phyloP scores from a whole-genome alignment of 2,888 invertebrate genomes.

The Drosophila mimica region DNA sequence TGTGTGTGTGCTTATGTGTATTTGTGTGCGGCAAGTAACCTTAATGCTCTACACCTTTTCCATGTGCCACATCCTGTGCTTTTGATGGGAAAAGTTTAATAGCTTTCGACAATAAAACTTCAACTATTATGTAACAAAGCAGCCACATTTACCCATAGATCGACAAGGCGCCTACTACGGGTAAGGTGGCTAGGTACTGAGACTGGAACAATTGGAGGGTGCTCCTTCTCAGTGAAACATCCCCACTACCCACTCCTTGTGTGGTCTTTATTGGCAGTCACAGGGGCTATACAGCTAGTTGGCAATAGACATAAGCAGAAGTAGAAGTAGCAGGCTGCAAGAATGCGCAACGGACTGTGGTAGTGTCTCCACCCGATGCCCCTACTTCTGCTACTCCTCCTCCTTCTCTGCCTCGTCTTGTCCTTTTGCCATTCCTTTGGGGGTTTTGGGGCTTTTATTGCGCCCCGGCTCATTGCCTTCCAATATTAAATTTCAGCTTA shows the following conservation, averaged over 20 bases:
- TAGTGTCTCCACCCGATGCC: constrained; percentile 1
- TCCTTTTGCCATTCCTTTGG: constrained; percentile 34
- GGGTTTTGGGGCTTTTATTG: constrained; percentile 72
- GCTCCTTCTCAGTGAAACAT: not conserved
- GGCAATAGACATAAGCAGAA: constrained; percentile 43
- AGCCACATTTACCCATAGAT: constrained; percentile 71
- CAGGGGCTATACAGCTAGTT: constrained; percentile 43
- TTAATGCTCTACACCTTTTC: constrained; percentile 74
- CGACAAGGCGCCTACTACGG: constrained; percentile 32
- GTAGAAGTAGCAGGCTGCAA: constrained; percentile 16
- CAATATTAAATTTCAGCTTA: constrained; percentile 78
- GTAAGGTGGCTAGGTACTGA: constrained; percentile 3
- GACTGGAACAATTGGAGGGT: constrained; percentile 14
- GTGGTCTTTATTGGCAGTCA: constrained; percentile 64
- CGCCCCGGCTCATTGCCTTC: constrained; percentile 76
- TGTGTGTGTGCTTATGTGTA: not conserved
- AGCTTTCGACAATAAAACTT: constrained; percentile 82
- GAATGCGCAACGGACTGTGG: constrained; percentile 28
- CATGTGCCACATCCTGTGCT: constrained; percentile 69
- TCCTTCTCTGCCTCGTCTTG: not conserved
- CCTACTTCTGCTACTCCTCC: not conserved
- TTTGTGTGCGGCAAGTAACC: constrained; percentile 50
- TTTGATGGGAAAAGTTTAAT: constrained; percentile 83
- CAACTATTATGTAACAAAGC: constrained; percentile 79
- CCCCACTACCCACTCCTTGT: not conserved